Conservation (phyloP, 1,140 invertebrate species). For the Thereuonema tuberculata region DNA sequence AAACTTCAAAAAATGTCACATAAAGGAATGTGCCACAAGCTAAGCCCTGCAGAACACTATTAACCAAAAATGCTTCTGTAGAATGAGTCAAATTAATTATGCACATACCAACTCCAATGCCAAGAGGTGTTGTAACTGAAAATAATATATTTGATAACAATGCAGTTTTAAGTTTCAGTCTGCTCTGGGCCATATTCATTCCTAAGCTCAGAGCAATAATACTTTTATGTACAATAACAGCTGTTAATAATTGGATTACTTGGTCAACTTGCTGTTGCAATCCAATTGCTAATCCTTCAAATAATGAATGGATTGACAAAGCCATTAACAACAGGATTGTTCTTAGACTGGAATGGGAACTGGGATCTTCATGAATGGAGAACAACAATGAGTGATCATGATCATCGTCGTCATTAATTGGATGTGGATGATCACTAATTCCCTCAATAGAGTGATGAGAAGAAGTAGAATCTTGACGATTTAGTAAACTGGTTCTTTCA, state of each 20-base stretch:
- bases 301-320: constrained; percentile 39
- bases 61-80: constrained; percentile 29
- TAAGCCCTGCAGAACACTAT: constrained; percentile 44
- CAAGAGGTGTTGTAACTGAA: constrained; percentile 53
- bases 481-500: constrained; percentile 11
- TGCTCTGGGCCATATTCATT: constrained; percentile 46
- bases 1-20: constrained; percentile 80
- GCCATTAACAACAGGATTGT: constrained; percentile 36
- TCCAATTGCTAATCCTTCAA: constrained; percentile 46
- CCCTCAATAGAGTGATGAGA: background rate
- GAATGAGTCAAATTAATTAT: constrained; percentile 31
- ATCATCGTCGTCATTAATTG: background rate
- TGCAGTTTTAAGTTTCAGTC: constrained; percentile 41
- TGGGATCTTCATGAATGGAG: background rate
- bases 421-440: background rate
- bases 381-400: background rate
- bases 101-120: constrained; percentile 46
- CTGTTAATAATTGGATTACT: constrained; percentile 39
- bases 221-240: constrained; percentile 45
- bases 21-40: constrained; percentile 86
- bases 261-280: constrained; percentile 32
- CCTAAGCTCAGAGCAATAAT: constrained; percentile 47
- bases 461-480: background rate
- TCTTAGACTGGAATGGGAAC: constrained; percentile 31
- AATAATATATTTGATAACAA: constrained; percentile 44